These are phyloP conservation scores for Drosophila serrata DNA, from an alignment of 1,140 invertebrate species.

Conservation along the genomic window DNA sequence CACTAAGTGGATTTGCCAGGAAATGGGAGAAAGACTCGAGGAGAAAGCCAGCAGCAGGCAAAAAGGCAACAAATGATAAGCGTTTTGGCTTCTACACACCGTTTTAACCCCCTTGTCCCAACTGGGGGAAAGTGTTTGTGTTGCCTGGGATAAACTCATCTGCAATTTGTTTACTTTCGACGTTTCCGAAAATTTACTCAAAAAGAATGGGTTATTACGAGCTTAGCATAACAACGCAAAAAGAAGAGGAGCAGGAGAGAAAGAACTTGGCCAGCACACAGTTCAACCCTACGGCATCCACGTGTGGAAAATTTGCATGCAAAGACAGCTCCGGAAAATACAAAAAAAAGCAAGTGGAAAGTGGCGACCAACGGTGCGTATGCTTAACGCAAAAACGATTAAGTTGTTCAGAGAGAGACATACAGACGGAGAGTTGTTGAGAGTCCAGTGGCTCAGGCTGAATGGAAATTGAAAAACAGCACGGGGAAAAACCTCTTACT, in stretches of 20 bases:
- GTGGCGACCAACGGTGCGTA: constrained; percentile 60
- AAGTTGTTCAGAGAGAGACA: constrained; percentile 66
- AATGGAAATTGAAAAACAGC: constrained; percentile 76
- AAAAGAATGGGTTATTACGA: constrained; percentile 77
- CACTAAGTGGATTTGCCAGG: constrained; percentile 78
- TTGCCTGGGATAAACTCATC: constrained; percentile 73
- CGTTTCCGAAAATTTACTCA: constrained; percentile 75
- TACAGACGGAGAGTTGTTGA: constrained; percentile 2
- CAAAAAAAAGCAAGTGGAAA: constrained; percentile 24
- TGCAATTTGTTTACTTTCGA: constrained; percentile 85
- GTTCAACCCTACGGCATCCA: too few species aligned
- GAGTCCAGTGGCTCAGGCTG: constrained; percentile 9
- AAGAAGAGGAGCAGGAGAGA: constrained; percentile 11
- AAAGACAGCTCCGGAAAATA: constrained; percentile 24
- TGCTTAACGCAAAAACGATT: constrained; percentile 81
- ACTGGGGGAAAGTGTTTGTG: constrained; percentile 15
- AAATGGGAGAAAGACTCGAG: not conserved
- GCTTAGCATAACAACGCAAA: constrained; percentile 68
- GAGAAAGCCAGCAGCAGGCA: constrained; percentile 31
- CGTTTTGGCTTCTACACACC: constrained; percentile 42
- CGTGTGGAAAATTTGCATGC: constrained; percentile 65
- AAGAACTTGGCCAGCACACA: constrained; percentile 18
- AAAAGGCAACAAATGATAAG: constrained; percentile 60
- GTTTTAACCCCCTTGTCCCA: constrained; percentile 34
- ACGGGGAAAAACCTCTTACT: constrained; percentile 38